Percentiles rank a stretch among this genome's conserved stretches.
These are phyloP conservation scores for Megalonaias nervosa DNA, from an alignment of 1,140 invertebrate genomes.

Conservation along the genomic window DNA sequence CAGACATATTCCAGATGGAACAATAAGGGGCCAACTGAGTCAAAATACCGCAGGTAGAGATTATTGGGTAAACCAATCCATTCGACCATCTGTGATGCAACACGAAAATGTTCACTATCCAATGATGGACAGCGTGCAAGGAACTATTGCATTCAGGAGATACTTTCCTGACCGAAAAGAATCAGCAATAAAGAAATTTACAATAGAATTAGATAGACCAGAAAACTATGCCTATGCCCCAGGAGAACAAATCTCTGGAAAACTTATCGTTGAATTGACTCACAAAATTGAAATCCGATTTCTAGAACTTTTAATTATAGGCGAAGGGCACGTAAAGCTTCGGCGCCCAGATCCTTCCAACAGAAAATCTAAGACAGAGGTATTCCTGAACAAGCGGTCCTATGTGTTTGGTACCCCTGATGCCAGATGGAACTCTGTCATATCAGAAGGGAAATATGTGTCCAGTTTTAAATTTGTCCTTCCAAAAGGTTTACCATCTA, in stretches of 20 bases:
- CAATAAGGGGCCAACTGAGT: too few relatives aligned
- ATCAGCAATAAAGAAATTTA: conserved; percentile 52
- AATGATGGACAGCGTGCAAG: too few relatives aligned
- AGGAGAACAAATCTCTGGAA: conserved; percentile 57
- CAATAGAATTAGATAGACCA: conserved; percentile 57
- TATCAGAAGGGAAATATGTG: conserved; percentile 62
- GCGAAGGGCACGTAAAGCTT: conserved; percentile 45
- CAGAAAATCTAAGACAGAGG: conserved; percentile 43
- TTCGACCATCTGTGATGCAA: too few relatives aligned
- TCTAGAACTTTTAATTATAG: conserved; percentile 59
- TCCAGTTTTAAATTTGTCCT: conserved; percentile 60
- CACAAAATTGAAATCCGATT: conserved; percentile 56
- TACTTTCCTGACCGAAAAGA: conserved; percentile 41
- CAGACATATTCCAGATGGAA: too few relatives aligned
- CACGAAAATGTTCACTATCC: too few relatives aligned
- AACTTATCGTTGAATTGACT: conserved; percentile 54
- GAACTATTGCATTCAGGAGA: too few relatives aligned
- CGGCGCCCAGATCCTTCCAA: conserved; percentile 30
- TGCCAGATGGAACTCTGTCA: conserved; percentile 48
- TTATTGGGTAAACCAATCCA: too few relatives aligned
- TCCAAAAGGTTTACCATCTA: conserved; percentile 53
- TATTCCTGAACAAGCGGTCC: conserved; percentile 56
- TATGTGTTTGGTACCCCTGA: conserved; percentile 57
- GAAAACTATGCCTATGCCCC: conserved; percentile 51
- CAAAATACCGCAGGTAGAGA: too few relatives aligned